Evolutionary conservation across 92 coral and sea anemone species (phyloP), one percentile per base, ranked within the genome.

Genomic region (Zoanthus sansibaricus): DNA sequence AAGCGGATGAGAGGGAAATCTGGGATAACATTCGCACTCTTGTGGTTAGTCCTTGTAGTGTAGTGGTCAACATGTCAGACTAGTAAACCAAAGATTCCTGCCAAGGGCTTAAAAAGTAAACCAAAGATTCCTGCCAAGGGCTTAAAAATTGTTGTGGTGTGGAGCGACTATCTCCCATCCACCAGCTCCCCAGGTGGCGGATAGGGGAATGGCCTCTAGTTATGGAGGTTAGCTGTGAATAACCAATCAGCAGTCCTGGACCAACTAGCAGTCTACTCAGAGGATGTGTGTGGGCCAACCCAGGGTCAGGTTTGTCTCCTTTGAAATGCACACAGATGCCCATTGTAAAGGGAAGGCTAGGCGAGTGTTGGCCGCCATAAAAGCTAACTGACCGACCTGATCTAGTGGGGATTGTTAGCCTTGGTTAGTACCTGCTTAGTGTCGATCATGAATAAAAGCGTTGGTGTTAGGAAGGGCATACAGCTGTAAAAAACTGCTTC

Each of bases 201-300:
- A 78, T 55, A 78, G 84, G 66, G 75, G 85, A 79, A 79, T 47
- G 85, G 73, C 72, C 69, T 79, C 85, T 10, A 79, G 71, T 25
- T 58, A 79, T 79, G 73, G 85, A 79, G 85, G 85, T 79, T 79
- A 79, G 71, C 71, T 52, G 47, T 32, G 85, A 79, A 79, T 79
- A 79, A 21, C 47, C 83, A 78, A 78, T 67, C 44, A 78, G 67
- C 69, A 61, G 31, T 14, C 42, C 42, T 3, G 42, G 42, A 33
- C 42, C 42, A 33, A 33, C 42, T 33, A 33, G 42, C 42, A 33
- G 42, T 33, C 42, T 33, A 33, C 58, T 52, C 69, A 61, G 69
- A 61, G 69, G 69, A 3, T 33, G 69, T 61, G 69, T 61, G 69
- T 61, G 16, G 69, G 69, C 9, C 69, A 61, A 61, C 9, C 18